Conservation (phyloP, 2,113 vertebrate genomes). For the Pseudopipra pipra region DNA sequence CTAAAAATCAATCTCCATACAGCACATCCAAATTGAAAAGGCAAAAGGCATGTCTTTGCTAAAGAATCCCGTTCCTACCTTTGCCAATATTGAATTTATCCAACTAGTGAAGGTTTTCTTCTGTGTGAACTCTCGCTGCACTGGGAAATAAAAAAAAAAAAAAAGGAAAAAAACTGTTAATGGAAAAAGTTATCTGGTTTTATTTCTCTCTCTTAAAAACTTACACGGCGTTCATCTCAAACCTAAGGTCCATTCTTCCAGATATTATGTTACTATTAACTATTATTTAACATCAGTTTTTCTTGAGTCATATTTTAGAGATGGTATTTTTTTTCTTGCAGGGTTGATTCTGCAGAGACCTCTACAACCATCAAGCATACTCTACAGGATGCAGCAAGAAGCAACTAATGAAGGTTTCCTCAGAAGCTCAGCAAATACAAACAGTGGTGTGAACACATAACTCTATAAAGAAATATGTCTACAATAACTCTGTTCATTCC, state of each 20-base stretch:
- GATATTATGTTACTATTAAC: background rate
- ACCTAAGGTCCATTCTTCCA: background rate
- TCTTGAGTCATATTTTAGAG: background rate
- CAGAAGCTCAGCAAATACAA: background rate
- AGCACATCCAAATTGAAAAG: background rate
- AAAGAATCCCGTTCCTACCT: slow-evolving; percentile 75
- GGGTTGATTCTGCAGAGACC: background rate
- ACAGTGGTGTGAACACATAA: background rate
- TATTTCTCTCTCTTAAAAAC: background rate
- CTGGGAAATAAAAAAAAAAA: slow-evolving; percentile 62
- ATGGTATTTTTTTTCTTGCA: background rate
- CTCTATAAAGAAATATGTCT: background rate
- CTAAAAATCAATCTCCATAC: background rate
- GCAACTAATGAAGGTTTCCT: background rate
- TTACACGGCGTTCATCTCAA: background rate
- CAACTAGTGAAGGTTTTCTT: slow-evolving; percentile 97
- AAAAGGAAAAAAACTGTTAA: background rate
- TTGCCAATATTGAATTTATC: slow-evolving; percentile 92
- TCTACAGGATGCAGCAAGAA: background rate
- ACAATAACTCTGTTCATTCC: background rate
- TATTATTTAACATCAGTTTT: background rate
- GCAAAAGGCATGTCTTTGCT: background rate
- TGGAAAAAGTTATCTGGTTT: background rate
- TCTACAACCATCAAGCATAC: background rate
- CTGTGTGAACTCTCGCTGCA: slow-evolving; percentile 91